Conservation (phyloP, 2,888 invertebrate species). For the Diplazon laetatorius region DNA sequence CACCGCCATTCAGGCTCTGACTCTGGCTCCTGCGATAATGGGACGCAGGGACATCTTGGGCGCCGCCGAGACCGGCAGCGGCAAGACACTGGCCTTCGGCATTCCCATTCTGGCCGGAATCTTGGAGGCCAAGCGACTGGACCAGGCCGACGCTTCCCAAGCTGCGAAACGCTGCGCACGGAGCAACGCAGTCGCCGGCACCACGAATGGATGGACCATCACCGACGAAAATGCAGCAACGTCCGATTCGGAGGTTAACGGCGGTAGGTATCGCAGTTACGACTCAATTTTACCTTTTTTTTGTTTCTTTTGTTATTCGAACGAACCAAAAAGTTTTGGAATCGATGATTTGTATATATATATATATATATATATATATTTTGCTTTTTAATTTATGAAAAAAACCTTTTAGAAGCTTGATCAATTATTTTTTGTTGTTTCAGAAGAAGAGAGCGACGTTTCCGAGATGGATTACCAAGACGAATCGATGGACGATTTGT, state of each 20-base stretch:
- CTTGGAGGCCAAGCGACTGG: constrained; percentile 82
- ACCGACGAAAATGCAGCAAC: constrained; percentile 57
- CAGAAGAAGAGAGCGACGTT: constrained; percentile 35
- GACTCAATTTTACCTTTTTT: too few species aligned
- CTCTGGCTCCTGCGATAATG: constrained; percentile 92
- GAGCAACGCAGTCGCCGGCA: constrained; percentile 23
- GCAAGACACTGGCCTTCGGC: constrained; percentile 98
- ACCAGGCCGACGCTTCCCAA: constrained; percentile 2
- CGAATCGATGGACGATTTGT: constrained; percentile 80
- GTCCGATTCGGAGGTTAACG: constrained; percentile 51
- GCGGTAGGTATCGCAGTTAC: constrained; percentile 15
- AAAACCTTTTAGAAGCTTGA: too few species aligned
- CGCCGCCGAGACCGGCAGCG: constrained; percentile 99
- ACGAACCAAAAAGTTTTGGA: too few species aligned
- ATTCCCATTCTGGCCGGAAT: constrained; percentile 96
- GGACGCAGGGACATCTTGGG: constrained; percentile 96
- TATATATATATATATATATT: too few species aligned
- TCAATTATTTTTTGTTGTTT: not conserved
- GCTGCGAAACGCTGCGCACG: constrained; percentile 11
- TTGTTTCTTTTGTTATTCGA: too few species aligned
- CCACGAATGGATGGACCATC: constrained; percentile 52
- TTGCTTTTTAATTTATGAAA: too few species aligned
- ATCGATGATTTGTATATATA: too few species aligned
- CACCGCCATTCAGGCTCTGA: constrained; percentile 93
- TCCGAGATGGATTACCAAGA: constrained; percentile 70